A percentile compares a stretch with the other conserved stretches of the same genome.
phyloP scores from a whole-genome alignment of 2,113 vertebrate species.

The Crypturellus undulatus region DNA sequence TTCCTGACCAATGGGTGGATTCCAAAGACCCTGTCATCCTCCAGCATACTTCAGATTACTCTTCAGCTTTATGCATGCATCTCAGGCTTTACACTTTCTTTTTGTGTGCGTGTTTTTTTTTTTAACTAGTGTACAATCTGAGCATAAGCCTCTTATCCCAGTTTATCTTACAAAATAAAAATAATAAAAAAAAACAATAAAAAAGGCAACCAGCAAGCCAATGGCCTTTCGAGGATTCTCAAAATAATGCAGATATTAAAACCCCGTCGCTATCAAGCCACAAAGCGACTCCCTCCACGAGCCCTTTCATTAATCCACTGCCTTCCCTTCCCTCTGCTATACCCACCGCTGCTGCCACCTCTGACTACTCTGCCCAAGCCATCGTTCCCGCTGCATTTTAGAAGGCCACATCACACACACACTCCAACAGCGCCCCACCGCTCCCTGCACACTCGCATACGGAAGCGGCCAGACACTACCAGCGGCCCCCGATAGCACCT shows the following conservation, averaged over 20 bases:
- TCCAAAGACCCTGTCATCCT: background rate
- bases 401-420: background rate
- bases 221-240: background rate
- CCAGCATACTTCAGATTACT: background rate
- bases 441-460: background rate
- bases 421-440: too few species aligned
- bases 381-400: background rate
- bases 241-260: conserved; percentile 15
- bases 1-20: background rate
- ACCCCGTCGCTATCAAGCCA: background rate
- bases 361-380: background rate
- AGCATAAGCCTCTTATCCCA: background rate
- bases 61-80: background rate
- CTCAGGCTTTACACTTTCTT: background rate
- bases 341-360: background rate
- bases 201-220: background rate
- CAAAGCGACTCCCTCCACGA: background rate
- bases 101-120: fast-evolving
- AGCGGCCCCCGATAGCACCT: background rate
- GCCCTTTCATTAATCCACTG: background rate
- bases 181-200: background rate
- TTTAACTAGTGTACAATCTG: fast-evolving
- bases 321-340: background rate
- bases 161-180: background rate
- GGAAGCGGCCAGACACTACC: too few species aligned